phyloP scores from a whole-genome alignment of 23 tunicate species.

The Aplidium turbinatum region DNA sequence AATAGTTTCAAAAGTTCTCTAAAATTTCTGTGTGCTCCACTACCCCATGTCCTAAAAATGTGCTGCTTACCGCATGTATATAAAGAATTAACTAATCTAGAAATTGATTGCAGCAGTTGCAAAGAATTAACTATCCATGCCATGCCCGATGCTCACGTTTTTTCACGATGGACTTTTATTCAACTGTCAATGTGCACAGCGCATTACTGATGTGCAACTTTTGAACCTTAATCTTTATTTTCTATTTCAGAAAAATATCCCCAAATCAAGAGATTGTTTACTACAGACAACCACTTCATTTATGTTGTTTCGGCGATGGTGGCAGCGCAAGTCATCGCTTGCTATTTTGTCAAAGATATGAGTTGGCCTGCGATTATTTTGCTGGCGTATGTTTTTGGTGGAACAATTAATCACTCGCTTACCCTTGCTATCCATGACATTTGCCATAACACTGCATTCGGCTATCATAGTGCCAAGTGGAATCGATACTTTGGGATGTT shows the following conservation, averaged over 20 bases:
- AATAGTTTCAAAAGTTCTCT: no score
- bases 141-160: no score
- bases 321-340: constrained; percentile 70
- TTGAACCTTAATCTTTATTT: background rate
- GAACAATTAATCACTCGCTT: constrained; percentile 90
- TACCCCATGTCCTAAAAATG: no score
- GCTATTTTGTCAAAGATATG: constrained; percentile 82
- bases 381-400: constrained; percentile 90
- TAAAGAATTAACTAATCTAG: no score
- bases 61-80: no score
- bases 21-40: no score
- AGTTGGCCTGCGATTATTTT: constrained; percentile 71
- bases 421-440: constrained; percentile 97
- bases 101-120: no score
- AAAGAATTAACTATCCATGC: no score
- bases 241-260: constrained; percentile 72
- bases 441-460: constrained; percentile 92
- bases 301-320: constrained; percentile 93
- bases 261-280: constrained; percentile 86
- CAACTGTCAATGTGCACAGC: no score
- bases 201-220: no score
- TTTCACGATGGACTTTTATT: no score
- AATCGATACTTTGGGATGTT: constrained; percentile 96
- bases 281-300: constrained; percentile 62
- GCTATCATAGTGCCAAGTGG: constrained; percentile 67